Base-by-base conservation (phyloP, 2,113 vertebrate genomes). In the Lepisosteus osseus region DNA sequence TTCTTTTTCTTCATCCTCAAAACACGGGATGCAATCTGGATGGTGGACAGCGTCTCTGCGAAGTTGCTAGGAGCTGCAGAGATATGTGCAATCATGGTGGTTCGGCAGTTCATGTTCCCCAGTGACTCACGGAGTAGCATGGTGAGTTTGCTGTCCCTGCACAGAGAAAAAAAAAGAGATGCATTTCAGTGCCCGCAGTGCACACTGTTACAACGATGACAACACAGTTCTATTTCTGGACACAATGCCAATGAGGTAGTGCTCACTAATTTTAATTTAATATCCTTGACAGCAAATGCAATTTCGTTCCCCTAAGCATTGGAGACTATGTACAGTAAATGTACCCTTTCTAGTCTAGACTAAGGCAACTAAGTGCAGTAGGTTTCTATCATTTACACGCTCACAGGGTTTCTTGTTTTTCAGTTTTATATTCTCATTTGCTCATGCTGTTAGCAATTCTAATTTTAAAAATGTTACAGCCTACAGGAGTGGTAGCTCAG, bases 1-100 rank as follows among this genome's bases (percentile, higher is more conserved):
- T 99, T 99, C 93, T 99, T 99, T 76, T 99, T 99, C 90, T 98
- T 99, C 96, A 99, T 96, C 79, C 97, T 92, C 74, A 99, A 89
- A 72, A 99, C 95, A 0, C 97, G 89, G 0, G 97, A 96, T 15
- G 97, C 97, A 5, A 99, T 95, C 93, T 99, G 97, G 85, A 99
- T 92, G 79, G 96, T 98, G 82, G 95, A 98, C 69, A 99, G 94
- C 0, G 96, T 98, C 85, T 99, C 96, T 0, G 96, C 91, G 1
- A 99, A 99, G 91, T 91, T 95, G 72, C 91, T 92, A 0, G 95
- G 93, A 3, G 93, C 88, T 0, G 96, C 93, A 11, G 97, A 98
- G 92, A 99, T 96, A 90, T 99, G 97, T 73, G 95, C 95, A 51
- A 99, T 99, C 97, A 99, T 99, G 72, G 97, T 99, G 84, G 97